Evolutionary conservation across 2,888 invertebrate genomes (phyloP).

Genomic region (Cyaniris semiargus): DNA sequence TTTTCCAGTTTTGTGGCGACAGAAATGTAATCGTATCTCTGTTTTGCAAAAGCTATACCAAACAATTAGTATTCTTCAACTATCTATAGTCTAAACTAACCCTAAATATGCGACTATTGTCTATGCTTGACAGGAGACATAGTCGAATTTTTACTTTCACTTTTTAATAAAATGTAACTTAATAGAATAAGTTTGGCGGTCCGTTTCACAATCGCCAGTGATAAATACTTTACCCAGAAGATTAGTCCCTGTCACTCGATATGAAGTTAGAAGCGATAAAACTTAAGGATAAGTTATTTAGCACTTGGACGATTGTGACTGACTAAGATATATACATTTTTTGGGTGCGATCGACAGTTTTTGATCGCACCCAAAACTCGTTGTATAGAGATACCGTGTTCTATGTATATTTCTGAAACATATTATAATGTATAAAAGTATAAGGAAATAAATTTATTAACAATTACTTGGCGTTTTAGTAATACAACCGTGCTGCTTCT

Average conservation of each 20-base stretch:
- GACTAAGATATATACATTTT: conserved; percentile 45
- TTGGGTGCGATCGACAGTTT: conserved; percentile 73
- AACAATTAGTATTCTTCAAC: conserved; percentile 4
- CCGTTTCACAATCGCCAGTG: background rate
- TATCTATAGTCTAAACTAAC: background rate
- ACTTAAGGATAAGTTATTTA: background rate
- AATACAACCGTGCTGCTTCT: background rate
- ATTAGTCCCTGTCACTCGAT: too few relatives aligned
- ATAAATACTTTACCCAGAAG: background rate
- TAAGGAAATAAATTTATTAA: conserved; percentile 40
- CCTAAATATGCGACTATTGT: background rate
- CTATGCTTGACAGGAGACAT: background rate
- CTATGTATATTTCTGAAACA: conserved; percentile 60
- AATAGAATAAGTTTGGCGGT: background rate
- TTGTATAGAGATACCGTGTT: conserved; percentile 41
- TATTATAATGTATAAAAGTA: conserved; percentile 39
- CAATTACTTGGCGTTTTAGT: background rate
- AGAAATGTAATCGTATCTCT: background rate
- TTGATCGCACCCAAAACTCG: conserved; percentile 72
- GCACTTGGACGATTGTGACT: background rate
- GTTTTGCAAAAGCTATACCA: background rate
- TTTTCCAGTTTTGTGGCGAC: background rate
- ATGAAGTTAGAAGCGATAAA: too few relatives aligned
- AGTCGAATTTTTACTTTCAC: background rate
- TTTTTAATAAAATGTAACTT: conserved; percentile 6